These are phyloP conservation scores for Arge pagana DNA, from an alignment of 2,888 invertebrate species.

Conservation along the genomic window DNA sequence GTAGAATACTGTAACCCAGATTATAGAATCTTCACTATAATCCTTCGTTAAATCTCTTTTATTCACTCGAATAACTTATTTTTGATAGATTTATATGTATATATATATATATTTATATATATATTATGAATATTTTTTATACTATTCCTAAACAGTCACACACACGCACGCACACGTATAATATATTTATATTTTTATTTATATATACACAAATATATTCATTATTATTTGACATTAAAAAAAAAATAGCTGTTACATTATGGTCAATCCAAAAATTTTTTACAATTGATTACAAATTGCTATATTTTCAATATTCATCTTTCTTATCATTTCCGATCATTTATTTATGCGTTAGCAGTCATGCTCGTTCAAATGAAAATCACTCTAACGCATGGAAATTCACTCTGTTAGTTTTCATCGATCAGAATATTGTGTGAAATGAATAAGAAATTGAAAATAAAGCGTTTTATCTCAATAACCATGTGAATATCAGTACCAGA, in stretches of 20 bases:
- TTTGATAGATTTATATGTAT: constrained; percentile 30
- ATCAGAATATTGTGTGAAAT: no score
- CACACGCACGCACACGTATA: no score
- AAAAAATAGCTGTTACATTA: constrained; percentile 33
- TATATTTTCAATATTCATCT: constrained; percentile 1
- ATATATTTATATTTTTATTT: constrained; percentile 29
- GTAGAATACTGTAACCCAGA: constrained; percentile 40
- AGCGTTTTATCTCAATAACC: no score
- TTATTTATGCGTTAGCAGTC: no score
- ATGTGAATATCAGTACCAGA: no score
- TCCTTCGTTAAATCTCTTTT: constrained; percentile 23
- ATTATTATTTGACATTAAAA: constrained; percentile 8
- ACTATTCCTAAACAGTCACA: constrained; percentile 30
- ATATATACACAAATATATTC: constrained; percentile 38
- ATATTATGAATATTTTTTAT: constrained; percentile 28
- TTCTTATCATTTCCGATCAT: no score
- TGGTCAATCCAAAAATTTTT: constrained; percentile 28
- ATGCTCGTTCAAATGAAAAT: no score
- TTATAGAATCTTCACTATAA: constrained; percentile 26
- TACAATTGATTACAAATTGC: constrained; percentile 32
- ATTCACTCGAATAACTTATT: constrained; percentile 14
- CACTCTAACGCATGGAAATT: no score
- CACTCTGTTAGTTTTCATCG: no score
- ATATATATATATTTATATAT: constrained; percentile 29
- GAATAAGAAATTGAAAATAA: no score